A percentile compares a stretch with the other conserved stretches of the same genome.
phyloP scores from a whole-genome alignment of 2,797 vertebrate genomes.

The Sebastes melanostomus region DNA sequence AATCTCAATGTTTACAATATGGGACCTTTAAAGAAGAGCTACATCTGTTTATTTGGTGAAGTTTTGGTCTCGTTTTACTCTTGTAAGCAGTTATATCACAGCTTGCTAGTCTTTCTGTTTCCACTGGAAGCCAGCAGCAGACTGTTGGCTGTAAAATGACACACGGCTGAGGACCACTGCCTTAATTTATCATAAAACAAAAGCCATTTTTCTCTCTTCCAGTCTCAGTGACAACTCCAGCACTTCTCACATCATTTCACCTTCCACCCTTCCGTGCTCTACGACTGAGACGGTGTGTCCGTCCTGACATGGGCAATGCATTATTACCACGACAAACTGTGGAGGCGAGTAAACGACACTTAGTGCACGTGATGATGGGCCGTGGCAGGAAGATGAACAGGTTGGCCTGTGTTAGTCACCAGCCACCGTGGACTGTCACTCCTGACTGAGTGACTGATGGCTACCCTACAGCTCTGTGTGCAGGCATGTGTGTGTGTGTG shows the following conservation, averaged over 20 bases:
- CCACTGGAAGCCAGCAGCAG: background rate
- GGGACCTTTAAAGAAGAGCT: background rate
- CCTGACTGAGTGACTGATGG: conserved; percentile 51
- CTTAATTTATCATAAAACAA: conserved; percentile 35
- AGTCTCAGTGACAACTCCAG: conserved; percentile 22
- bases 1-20: no score
- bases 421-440: conserved; percentile 40
- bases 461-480: background rate
- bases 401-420: conserved; percentile 67
- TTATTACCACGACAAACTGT: conserved; percentile 43
- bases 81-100: background rate
- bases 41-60: background rate
- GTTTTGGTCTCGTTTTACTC: background rate
- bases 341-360: conserved; percentile 40
- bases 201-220: conserved; percentile 21
- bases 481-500: background rate
- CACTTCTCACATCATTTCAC: conserved; percentile 34
- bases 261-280: conserved; percentile 12
- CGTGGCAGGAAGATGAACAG: conserved; percentile 78
- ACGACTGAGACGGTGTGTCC: conserved; percentile 18
- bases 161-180: background rate
- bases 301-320: conserved; percentile 40
- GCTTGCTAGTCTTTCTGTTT: background rate
- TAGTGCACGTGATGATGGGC: conserved; percentile 52
- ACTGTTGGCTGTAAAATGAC: background rate